phyloP scores from a whole-genome alignment of 2,797 vertebrate species.

The Sebastes trivittatus region DNA sequence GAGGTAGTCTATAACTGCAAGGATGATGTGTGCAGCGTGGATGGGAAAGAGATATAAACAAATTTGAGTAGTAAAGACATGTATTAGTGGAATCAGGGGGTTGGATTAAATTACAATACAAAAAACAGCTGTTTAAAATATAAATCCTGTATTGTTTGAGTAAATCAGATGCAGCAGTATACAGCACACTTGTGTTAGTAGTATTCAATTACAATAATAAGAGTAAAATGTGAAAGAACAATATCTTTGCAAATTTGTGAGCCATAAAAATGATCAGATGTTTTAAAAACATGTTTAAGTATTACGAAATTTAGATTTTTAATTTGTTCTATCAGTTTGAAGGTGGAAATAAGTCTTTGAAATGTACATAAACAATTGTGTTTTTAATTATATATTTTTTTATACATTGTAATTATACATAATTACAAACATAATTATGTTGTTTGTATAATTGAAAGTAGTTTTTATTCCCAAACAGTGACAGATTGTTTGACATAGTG shows the following conservation, averaged over 20 bases:
- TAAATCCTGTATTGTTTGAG: not conserved
- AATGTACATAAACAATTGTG: not conserved
- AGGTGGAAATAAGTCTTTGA: not conserved
- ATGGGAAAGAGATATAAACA: constrained; percentile 43
- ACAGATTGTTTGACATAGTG: not conserved
- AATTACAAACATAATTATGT: not conserved
- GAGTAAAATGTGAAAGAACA: not conserved
- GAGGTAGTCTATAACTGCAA: constrained; percentile 84
- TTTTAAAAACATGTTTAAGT: not conserved
- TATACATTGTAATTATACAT: not conserved
- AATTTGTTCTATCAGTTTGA: not conserved
- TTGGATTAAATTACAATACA: not conserved
- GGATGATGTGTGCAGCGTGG: constrained; percentile 43
- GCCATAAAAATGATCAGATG: not conserved
- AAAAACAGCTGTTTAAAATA: not conserved
- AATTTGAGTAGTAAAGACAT: not conserved
- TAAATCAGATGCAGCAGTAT: not conserved
- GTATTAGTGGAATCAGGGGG: not conserved
- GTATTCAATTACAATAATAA: not conserved
- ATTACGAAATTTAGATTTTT: not conserved
- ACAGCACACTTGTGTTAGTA: not conserved
- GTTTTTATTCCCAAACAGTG: not conserved
- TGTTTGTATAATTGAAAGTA: not conserved
- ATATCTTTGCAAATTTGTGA: constrained; percentile 1
- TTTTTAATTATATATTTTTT: not conserved